Conservation (phyloP, 2,113 vertebrate species). For the Xiphophorus hellerii region DNA sequence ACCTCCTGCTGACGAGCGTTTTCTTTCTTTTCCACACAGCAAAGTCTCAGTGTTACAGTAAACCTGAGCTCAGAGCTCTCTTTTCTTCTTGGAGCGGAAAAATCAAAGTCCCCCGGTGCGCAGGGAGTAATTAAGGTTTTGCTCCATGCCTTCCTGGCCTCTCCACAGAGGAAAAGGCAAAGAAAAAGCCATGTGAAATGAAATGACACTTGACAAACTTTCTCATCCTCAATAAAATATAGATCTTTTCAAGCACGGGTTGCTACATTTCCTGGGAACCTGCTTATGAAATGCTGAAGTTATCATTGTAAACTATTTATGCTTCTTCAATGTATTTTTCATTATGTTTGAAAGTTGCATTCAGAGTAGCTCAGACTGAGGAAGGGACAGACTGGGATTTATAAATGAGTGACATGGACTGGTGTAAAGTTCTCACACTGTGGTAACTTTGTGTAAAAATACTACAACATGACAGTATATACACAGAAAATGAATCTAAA, state of each 20-base stretch:
- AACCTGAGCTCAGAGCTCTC: constrained; percentile 38
- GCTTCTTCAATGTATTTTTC: background rate
- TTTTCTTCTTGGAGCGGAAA: constrained; percentile 66
- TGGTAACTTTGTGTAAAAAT: background rate
- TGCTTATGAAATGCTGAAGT: constrained; percentile 23
- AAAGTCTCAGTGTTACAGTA: constrained; percentile 33
- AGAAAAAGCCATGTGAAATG: constrained; percentile 35
- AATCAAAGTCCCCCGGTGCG: constrained; percentile 73
- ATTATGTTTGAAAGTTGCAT: constrained; percentile 11
- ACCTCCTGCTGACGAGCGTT: constrained; percentile 27
- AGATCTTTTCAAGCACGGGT: background rate
- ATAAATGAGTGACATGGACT: background rate
- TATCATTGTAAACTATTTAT: background rate
- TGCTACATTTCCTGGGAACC: background rate
- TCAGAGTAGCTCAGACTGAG: constrained; percentile 32
- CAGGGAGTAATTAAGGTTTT: constrained; percentile 78
- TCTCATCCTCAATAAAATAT: constrained; percentile 13
- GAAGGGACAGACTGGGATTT: constrained; percentile 8
- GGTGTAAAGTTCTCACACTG: too few relatives aligned
- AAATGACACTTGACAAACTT: constrained; percentile 34
- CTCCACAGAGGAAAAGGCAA: constrained; percentile 40
- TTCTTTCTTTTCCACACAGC: constrained; percentile 12
- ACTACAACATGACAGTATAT: background rate
- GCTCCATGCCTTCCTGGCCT: constrained; percentile 68
- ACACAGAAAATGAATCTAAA: background rate